A percentile compares a stretch with the other conserved stretches of the same genome.
phyloP scores from a whole-genome alignment of 2,888 invertebrate species.

The Chrysolina oricalcia region DNA sequence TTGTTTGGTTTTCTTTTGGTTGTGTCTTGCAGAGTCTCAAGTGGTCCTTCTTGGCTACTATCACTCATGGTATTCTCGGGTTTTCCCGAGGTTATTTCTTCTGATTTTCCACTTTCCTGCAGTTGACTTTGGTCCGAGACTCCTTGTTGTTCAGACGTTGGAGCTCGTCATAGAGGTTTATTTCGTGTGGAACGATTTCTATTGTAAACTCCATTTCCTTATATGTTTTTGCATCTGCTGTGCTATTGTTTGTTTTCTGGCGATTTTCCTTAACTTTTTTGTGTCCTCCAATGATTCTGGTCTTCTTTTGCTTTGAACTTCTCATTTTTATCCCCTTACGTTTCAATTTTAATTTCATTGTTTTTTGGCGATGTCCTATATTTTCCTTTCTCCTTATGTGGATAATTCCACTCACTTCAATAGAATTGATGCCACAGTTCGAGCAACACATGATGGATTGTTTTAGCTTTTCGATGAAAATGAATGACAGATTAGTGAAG shows the following conservation, averaged over 20 bases:
- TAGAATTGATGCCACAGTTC: too few relatives aligned
- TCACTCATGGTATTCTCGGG: neutral
- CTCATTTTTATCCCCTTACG: neutral
- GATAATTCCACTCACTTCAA: too few relatives aligned
- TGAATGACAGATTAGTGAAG: too few relatives aligned
- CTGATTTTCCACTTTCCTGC: constrained; percentile 17
- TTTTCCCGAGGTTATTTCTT: constrained; percentile 4
- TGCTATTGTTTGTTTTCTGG: constrained; percentile 16
- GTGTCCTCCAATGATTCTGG: constrained; percentile 4
- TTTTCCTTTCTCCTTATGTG: constrained; percentile 25
- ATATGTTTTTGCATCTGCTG: constrained; percentile 16
- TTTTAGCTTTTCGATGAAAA: too few relatives aligned
- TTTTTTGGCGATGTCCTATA: neutral
- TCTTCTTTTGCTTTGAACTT: constrained; percentile 9
- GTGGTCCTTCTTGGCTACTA: constrained; percentile 12
- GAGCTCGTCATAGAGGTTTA: constrained; percentile 12
- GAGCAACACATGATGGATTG: too few relatives aligned
- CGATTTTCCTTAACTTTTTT: constrained; percentile 2
- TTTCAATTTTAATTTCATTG: constrained; percentile 11
- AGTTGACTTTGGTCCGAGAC: constrained; percentile 15
- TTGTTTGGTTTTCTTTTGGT: constrained; percentile 22
- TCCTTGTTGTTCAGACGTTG: constrained; percentile 11
- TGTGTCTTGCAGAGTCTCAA: constrained; percentile 9
- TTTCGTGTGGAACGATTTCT: constrained; percentile 18
- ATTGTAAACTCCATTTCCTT: constrained; percentile 19